These are phyloP conservation scores for Seira ritae DNA, from an alignment of 2,888 invertebrate species.

Conservation along the genomic window DNA sequence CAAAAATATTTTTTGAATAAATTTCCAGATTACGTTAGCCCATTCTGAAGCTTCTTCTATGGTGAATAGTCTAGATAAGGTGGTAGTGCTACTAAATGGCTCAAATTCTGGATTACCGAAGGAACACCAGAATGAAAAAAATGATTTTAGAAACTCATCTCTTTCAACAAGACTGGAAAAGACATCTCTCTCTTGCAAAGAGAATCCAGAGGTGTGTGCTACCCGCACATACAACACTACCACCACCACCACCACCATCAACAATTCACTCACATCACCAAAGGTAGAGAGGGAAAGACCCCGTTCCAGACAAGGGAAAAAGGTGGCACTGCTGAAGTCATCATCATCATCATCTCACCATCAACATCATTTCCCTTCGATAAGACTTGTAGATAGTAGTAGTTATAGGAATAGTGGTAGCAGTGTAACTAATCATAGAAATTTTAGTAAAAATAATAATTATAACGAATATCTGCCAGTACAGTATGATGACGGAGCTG, in stretches of 20 bases:
- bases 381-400: not conserved
- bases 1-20: not conserved
- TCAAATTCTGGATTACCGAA: not conserved
- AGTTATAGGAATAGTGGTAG: not conserved
- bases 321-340: slow-evolving; percentile 25
- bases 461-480: slow-evolving; percentile 43
- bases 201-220: slow-evolving; percentile 23
- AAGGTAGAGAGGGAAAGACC: not conserved
- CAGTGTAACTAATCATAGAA: not conserved
- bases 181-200: slow-evolving; percentile 45
- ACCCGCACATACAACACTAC: not conserved
- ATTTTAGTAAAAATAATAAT: slow-evolving; percentile 14
- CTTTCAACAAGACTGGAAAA: slow-evolving; percentile 30
- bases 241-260: no score
- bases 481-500: slow-evolving; percentile 29
- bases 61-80: slow-evolving; percentile 35
- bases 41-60: slow-evolving; percentile 32
- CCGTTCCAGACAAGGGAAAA: slow-evolving; percentile 20
- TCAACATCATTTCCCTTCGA: not conserved
- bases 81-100: slow-evolving; percentile 18
- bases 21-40: slow-evolving; percentile 32
- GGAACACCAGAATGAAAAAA: not conserved
- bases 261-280: not conserved
- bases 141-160: not conserved
- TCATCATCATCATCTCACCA: not conserved